phyloP scores from a whole-genome alignment of 2,888 invertebrate genomes.

The Drosophila greeni region DNA sequence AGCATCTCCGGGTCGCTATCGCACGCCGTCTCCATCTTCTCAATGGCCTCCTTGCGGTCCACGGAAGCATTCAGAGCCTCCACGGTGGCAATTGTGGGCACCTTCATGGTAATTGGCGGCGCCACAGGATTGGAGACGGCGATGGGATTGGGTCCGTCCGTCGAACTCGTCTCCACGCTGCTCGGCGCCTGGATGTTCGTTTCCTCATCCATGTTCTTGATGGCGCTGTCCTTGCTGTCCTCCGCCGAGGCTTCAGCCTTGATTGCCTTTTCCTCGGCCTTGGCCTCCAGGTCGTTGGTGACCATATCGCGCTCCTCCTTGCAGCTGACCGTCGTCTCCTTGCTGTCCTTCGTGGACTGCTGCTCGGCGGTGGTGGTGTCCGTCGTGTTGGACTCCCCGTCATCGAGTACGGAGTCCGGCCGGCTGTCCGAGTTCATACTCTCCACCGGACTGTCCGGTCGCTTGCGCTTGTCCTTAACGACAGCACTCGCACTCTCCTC shows the following conservation, averaged over 20 bases:
- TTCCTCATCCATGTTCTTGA: slow-evolving; percentile 78
- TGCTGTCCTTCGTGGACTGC: slow-evolving; percentile 78
- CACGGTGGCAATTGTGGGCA: slow-evolving; percentile 73
- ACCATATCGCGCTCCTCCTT: slow-evolving; percentile 68
- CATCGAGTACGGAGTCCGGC: slow-evolving; percentile 86
- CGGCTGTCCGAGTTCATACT: slow-evolving; percentile 90
- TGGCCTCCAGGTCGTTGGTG: slow-evolving; percentile 72
- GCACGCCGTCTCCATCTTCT: slow-evolving; percentile 67
- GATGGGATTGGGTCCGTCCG: slow-evolving; percentile 24
- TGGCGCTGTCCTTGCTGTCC: slow-evolving; percentile 70
- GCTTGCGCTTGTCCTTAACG: slow-evolving; percentile 80
- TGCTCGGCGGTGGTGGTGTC: slow-evolving; percentile 77
- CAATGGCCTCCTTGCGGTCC: slow-evolving; percentile 68
- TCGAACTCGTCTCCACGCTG: slow-evolving; percentile 49
- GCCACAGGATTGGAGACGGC: slow-evolving; percentile 38
- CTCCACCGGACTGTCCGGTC: slow-evolving; percentile 86
- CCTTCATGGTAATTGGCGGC: slow-evolving; percentile 69
- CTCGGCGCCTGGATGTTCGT: slow-evolving; percentile 77
- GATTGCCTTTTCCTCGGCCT: slow-evolving; percentile 75
- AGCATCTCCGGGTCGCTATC: slow-evolving; percentile 78
- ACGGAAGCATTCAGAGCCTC: slow-evolving; percentile 75
- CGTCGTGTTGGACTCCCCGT: slow-evolving; percentile 80
- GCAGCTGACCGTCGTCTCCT: slow-evolving; percentile 72
- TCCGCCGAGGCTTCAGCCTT: slow-evolving; percentile 61
- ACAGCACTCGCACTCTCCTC: slow-evolving; percentile 37